A percentile compares a stretch with the other conserved stretches of the same genome.
phyloP scores from a whole-genome alignment of 2,797 vertebrate species.

The Halcyon leucocephala region DNA sequence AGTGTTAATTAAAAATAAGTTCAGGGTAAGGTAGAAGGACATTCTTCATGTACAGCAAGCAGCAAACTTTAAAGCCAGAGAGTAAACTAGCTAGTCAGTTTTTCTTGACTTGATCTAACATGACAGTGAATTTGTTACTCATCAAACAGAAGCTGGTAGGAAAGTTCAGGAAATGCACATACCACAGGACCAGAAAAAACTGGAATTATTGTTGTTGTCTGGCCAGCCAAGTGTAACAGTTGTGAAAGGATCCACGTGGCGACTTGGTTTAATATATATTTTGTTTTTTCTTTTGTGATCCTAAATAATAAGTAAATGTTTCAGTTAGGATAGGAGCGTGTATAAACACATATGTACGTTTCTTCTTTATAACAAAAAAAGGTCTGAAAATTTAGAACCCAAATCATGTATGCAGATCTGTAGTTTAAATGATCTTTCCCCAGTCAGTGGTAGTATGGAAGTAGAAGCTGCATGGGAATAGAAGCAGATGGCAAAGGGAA shows the following conservation, averaged over 20 bases:
- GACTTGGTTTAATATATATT: conserved; percentile 63
- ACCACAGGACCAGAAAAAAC: conserved; percentile 80
- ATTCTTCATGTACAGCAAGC: background rate
- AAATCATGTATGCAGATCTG: background rate
- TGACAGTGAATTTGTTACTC: background rate
- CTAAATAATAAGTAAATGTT: conserved; percentile 48
- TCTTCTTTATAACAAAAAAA: background rate
- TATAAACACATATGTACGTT: background rate
- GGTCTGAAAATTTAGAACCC: background rate
- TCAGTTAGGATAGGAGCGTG: background rate
- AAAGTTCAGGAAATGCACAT: conserved; percentile 3
- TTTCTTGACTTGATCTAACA: background rate
- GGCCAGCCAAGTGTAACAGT: conserved; percentile 71
- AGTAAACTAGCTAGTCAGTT: background rate
- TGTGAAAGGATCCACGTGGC: conserved; percentile 71
- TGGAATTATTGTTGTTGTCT: background rate
- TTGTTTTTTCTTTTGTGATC: background rate
- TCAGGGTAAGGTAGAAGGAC: background rate
- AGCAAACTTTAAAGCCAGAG: background rate
- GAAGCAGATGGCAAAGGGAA: background rate
- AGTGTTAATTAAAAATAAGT: too few species aligned
- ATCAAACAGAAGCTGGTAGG: background rate
- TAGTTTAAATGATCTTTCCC: background rate
- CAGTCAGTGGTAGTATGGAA: background rate
- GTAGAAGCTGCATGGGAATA: background rate